These are phyloP conservation scores for Coregonus clupeaformis DNA, from an alignment of 2,113 vertebrate genomes.

Conservation along the genomic window DNA sequence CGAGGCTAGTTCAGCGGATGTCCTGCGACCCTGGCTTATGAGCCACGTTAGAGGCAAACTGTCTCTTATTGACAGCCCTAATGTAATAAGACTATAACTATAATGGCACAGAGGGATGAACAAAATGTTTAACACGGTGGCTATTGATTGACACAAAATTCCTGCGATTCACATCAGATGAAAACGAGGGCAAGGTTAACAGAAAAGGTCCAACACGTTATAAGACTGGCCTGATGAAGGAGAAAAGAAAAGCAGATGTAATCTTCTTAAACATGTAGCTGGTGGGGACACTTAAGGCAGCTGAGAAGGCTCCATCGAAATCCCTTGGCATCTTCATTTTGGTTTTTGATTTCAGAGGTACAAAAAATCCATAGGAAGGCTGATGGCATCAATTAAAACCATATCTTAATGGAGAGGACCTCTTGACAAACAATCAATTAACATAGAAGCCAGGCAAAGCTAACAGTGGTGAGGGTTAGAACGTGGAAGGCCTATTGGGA, in stretches of 20 bases:
- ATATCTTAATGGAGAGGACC: slow-evolving; percentile 2
- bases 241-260: neutral
- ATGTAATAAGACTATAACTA: neutral
- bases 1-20: neutral
- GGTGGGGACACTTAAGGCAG: neutral
- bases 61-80: neutral
- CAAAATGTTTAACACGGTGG: neutral
- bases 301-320: neutral
- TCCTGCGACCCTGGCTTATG: neutral
- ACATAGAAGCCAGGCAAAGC: neutral
- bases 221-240: neutral
- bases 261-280: neutral
- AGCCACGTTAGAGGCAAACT: neutral
- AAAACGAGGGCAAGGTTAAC: neutral
- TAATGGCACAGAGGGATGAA: neutral
- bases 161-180: neutral
- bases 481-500: slow-evolving; percentile 14
- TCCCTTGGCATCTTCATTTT: slow-evolving; percentile 11
- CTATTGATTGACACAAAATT: neutral
- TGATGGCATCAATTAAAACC: slow-evolving; percentile 12
- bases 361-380: slow-evolving; percentile 6
- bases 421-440: slow-evolving; percentile 8
- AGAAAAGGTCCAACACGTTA: neutral
- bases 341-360: slow-evolving; percentile 15
- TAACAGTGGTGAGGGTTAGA: slow-evolving; percentile 6